Evolutionary conservation across 2,113 vertebrate species (phyloP), one percentile per base, ranked within the genome.

Genomic region (Pedionomus torquatus): DNA sequence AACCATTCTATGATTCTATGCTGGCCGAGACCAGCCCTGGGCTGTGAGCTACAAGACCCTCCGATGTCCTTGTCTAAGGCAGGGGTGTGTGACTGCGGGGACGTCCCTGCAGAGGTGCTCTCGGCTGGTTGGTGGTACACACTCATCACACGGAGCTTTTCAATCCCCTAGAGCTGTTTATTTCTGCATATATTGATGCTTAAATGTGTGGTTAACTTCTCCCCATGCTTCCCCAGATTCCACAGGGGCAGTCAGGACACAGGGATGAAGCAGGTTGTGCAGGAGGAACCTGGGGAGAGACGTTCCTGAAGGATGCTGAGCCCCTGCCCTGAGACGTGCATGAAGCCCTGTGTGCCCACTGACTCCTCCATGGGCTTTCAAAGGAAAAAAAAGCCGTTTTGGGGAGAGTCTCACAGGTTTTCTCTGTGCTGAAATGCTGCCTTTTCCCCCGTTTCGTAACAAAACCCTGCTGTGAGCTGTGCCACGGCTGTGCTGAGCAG

Each of bases 101-200:
- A 13, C 2, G 3, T 54, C 7, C 0, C 76, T 23, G 61, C n/a
- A 3, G 70, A 17, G 61, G 17, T 8, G 30, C 30, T 28, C 26
- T 5, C 7, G 43, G 58, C 24, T 5, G 1, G 28, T 9, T 5
- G 19, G 8, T 6, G 30, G 6, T 9, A 33, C 31, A 2, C 18
- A 0, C 35, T 19, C 41, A 0, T 24, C 64, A 1, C 21, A 5
- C 49, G 17, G 16, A 52, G 28, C 30, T 1, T n/a, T 14, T 8
- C 9, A n/a, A 24, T 35, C 17, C 33, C 26, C 30, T 77, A 0
- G 1, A 37, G 70, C 57, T 76, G 83, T 52, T 68, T 1, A 33
- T 69, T 39, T 37, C 75, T 39, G 41, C 10, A 2, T 31, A 9
- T 13, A 12, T 12, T 1, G 3, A 3, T 31, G 33, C 37, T 20